phyloP scores from a whole-genome alignment of 1,140 invertebrate genomes.

The Calycopis cecrops region DNA sequence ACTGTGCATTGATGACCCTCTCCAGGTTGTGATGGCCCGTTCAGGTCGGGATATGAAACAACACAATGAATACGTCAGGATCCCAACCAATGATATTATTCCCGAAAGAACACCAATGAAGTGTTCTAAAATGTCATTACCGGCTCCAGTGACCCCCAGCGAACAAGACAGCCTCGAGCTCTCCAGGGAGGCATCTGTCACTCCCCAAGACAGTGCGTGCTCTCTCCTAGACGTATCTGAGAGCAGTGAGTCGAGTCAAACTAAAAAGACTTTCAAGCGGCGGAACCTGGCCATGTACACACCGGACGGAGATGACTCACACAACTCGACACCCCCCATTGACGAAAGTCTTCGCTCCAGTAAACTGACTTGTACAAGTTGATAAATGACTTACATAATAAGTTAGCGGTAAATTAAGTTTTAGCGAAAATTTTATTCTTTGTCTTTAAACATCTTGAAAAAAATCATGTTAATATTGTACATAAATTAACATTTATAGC shows the following conservation, averaged over 20 bases:
- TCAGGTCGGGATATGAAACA: constrained; percentile 47
- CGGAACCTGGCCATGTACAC: constrained; percentile 62
- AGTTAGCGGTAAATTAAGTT: not conserved
- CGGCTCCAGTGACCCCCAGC: constrained; percentile 53
- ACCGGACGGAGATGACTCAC: constrained; percentile 41
- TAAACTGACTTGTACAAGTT: constrained; percentile 37
- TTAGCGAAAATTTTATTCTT: not conserved
- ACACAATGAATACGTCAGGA: constrained; percentile 14
- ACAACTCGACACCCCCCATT: constrained; percentile 26
- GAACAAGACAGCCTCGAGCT: constrained; percentile 37
- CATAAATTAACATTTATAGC: not conserved
- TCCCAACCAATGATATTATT: constrained; percentile 15
- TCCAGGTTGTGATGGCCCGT: constrained; percentile 58
- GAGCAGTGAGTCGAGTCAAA: constrained; percentile 41
- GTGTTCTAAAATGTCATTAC: constrained; percentile 48
- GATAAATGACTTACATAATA: constrained; percentile 4
- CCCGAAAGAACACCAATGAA: constrained; percentile 42
- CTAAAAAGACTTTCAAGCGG: constrained; percentile 68
- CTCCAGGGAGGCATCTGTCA: constrained; percentile 32
- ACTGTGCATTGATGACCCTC: constrained; percentile 74
- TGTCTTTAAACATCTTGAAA: not conserved
- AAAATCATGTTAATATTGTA: not conserved
- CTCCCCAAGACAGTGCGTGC: constrained; percentile 31
- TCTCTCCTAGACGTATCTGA: constrained; percentile 36
- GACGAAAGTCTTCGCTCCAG: constrained; percentile 41